phyloP scores from a whole-genome alignment of 2,113 vertebrate species.

The Prionailurus bengalensis region DNA sequence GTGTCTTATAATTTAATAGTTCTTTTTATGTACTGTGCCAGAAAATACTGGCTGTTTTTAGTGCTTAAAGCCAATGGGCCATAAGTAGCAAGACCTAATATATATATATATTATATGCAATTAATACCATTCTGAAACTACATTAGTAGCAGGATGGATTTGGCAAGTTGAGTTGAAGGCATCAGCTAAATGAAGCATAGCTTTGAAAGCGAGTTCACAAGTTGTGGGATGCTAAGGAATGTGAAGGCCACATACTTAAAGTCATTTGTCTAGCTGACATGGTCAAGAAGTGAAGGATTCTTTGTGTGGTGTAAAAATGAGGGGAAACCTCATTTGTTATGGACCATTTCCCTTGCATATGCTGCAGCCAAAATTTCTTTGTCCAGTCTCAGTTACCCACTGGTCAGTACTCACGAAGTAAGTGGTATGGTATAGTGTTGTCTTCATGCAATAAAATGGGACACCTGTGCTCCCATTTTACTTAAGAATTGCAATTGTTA shows the following conservation, averaged over 20 bases:
- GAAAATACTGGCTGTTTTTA: slow-evolving; percentile 35
- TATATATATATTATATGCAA: not conserved
- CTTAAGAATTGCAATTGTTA: slow-evolving; percentile 15
- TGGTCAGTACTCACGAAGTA: not conserved
- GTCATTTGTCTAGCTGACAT: slow-evolving; percentile 1
- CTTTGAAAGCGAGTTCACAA: slow-evolving; percentile 54
- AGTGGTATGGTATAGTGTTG: not conserved
- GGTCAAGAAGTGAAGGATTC: not conserved
- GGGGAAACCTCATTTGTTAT: not conserved
- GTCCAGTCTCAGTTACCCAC: not conserved
- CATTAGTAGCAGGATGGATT: not conserved
- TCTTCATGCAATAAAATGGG: not conserved
- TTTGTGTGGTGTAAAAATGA: slow-evolving; percentile 61
- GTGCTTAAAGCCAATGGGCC: not conserved
- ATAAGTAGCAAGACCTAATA: not conserved
- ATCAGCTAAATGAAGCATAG: slow-evolving; percentile 47
- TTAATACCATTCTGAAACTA: not conserved
- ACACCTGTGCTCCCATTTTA: not conserved
- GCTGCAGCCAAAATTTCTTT: not conserved
- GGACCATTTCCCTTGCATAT: not conserved
- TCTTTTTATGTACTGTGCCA: slow-evolving; percentile 54
- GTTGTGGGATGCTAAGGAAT: slow-evolving; percentile 50
- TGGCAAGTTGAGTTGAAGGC: slow-evolving; percentile 44
- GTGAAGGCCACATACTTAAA: slow-evolving; percentile 50
- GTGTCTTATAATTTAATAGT: slow-evolving; percentile 30